A percentile compares a stretch with the other conserved stretches of the same genome.
phyloP scores from a whole-genome alignment of 2,797 vertebrate genomes.

The Acanthopagrus latus region DNA sequence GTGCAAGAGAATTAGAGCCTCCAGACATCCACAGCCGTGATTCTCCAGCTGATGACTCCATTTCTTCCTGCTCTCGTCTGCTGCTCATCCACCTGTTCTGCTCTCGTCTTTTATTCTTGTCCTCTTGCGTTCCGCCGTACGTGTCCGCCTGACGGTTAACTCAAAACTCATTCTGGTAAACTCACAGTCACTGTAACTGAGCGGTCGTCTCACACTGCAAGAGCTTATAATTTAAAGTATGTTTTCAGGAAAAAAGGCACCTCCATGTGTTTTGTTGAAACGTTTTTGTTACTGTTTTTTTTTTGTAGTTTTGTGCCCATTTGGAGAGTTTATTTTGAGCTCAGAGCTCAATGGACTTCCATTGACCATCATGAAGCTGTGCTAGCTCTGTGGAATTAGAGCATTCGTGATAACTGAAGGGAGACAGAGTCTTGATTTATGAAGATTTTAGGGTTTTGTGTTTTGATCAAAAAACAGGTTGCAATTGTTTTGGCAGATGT shows the following conservation, averaged over 20 bases:
- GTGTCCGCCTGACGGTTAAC: background rate
- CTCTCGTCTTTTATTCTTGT: background rate
- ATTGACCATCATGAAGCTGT: no score
- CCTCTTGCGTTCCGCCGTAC: background rate
- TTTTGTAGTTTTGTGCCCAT: no score
- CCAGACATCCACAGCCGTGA: slow-evolving; percentile 57
- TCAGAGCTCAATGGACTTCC: no score
- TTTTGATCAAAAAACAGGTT: no score
- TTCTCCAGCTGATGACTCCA: slow-evolving; percentile 44
- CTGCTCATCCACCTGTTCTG: slow-evolving; percentile 28
- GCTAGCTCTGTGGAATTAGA: no score
- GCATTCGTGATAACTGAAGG: no score
- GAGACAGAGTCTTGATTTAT: no score
- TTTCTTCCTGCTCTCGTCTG: slow-evolving; percentile 32
- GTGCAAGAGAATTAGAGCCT: slow-evolving; percentile 51
- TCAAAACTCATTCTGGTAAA: background rate
- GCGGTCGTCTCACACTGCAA: background rate
- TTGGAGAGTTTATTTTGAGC: no score
- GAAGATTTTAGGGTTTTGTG: no score
- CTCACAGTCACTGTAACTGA: background rate
- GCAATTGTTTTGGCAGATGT: no score
- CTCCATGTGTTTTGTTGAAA: background rate
- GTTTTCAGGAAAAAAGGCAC: no score
- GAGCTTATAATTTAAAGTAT: background rate
- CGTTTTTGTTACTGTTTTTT: no score